Evolutionary conservation across 2,113 vertebrate species (phyloP).

Genomic region (Zosterops borbonicus): DNA sequence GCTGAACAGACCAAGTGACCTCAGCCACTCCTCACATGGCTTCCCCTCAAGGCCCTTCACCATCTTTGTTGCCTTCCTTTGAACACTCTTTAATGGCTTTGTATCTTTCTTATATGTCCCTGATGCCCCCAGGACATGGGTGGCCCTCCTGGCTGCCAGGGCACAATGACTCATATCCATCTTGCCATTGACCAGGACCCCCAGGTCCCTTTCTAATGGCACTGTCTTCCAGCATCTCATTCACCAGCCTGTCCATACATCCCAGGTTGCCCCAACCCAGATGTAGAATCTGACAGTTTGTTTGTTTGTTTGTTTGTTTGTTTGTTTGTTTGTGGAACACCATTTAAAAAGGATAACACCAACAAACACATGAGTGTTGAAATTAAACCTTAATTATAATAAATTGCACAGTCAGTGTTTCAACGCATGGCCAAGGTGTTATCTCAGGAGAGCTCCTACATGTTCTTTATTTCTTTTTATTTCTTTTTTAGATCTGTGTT

Average conservation of each 20-base stretch:
- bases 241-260: not conserved
- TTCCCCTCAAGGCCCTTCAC: not conserved
- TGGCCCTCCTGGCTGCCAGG: not conserved
- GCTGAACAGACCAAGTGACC: not conserved
- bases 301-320: not conserved
- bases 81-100: accelerated
- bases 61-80: not conserved
- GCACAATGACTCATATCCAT: not conserved
- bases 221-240: not conserved
- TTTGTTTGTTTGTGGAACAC: not conserved
- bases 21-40: accelerated
- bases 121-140: accelerated
- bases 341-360: not conserved
- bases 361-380: not conserved
- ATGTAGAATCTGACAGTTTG: not conserved
- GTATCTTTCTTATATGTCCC: not conserved
- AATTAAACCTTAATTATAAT: not conserved
- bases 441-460: not conserved
- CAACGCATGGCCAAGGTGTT: not conserved
- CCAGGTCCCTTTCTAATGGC: not conserved
- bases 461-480: not conserved
- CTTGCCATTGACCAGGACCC: accelerated
- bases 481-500: not conserved
- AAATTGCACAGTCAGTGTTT: not conserved
- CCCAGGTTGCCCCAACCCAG: not conserved